Evolutionary conservation across 2,888 invertebrate genomes (phyloP).

Genomic region (Synergus gifuensis): DNA sequence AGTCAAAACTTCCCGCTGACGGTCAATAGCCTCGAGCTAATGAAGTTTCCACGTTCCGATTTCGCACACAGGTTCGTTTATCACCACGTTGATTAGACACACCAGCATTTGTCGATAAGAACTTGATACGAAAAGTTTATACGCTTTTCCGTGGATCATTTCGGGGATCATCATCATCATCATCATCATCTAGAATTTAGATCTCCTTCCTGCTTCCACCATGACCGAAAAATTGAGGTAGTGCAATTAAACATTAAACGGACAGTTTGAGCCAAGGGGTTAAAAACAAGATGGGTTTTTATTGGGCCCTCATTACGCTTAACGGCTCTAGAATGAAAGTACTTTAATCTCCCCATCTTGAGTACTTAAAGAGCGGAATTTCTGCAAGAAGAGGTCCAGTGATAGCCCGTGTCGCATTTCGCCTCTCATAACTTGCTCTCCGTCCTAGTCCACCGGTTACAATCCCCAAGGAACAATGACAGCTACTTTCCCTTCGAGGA

Average conservation of each 20-base stretch:
- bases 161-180: neutral
- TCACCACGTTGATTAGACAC: slow-evolving; percentile 17
- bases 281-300: slow-evolving; percentile 77
- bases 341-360: slow-evolving; percentile 46
- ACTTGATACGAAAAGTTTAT: neutral
- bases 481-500: slow-evolving; percentile 66
- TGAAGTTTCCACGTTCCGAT: slow-evolving; percentile 13
- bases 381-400: slow-evolving; percentile 44
- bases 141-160: neutral
- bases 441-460: slow-evolving; percentile 48
- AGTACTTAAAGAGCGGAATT: slow-evolving; percentile 42
- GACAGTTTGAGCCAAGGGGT: slow-evolving; percentile 70
- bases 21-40: slow-evolving; percentile 34
- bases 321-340: slow-evolving; percentile 76
- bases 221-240: slow-evolving; percentile 60
- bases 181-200: neutral
- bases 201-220: neutral
- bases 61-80: slow-evolving; percentile 10
- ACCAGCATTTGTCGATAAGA: slow-evolving; percentile 10
- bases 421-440: slow-evolving; percentile 53
- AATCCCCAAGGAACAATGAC: slow-evolving; percentile 73
- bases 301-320: slow-evolving; percentile 75
- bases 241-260: slow-evolving; percentile 74
- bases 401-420: slow-evolving; percentile 53
- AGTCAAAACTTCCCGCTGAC: slow-evolving; percentile 52